These are phyloP conservation scores for Anguilla rostrata DNA, from an alignment of 2,113 vertebrate genomes.

Conservation along the genomic window DNA sequence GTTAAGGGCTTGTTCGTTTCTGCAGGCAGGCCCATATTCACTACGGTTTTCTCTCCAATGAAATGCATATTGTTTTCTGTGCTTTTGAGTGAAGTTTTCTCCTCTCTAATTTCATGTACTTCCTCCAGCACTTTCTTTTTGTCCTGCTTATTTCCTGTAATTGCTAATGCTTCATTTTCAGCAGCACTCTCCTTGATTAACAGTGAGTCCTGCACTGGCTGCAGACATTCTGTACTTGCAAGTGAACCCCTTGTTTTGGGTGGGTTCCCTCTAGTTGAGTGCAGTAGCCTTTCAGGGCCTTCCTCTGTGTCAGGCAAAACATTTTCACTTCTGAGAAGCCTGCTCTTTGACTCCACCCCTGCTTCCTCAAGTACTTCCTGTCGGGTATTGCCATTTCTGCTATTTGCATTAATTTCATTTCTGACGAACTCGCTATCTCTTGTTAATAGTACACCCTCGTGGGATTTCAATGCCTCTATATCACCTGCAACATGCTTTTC, in stretches of 20 bases:
- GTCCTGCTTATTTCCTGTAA: slow-evolving; percentile 64
- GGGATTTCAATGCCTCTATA: neutral
- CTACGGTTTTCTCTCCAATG: neutral
- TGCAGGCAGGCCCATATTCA: neutral
- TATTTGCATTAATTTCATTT: slow-evolving; percentile 58
- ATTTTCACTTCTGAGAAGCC: slow-evolving; percentile 3
- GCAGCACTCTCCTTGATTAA: slow-evolving; percentile 43
- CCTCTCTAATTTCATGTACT: slow-evolving; percentile 32
- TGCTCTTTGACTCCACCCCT: slow-evolving; percentile 19
- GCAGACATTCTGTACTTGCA: slow-evolving; percentile 50
- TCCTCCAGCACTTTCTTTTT: slow-evolving; percentile 52
- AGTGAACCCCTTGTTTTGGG: slow-evolving; percentile 59
- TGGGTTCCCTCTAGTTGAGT: slow-evolving; percentile 65
- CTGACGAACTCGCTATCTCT: slow-evolving; percentile 54
- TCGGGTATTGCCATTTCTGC: slow-evolving; percentile 50
- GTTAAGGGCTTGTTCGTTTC: neutral
- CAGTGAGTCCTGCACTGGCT: slow-evolving; percentile 34
- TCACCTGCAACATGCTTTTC: neutral
- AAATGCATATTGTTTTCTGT: slow-evolving; percentile 6
- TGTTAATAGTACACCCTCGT: neutral
- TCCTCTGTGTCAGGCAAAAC: neutral
- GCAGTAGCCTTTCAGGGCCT: slow-evolving; percentile 45
- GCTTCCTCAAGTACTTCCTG: slow-evolving; percentile 46
- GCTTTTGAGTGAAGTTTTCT: slow-evolving; percentile 16
- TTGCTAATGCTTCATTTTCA: slow-evolving; percentile 54